Conservation (phyloP, 2,113 vertebrate species). For the Dasypus novemcinctus region DNA sequence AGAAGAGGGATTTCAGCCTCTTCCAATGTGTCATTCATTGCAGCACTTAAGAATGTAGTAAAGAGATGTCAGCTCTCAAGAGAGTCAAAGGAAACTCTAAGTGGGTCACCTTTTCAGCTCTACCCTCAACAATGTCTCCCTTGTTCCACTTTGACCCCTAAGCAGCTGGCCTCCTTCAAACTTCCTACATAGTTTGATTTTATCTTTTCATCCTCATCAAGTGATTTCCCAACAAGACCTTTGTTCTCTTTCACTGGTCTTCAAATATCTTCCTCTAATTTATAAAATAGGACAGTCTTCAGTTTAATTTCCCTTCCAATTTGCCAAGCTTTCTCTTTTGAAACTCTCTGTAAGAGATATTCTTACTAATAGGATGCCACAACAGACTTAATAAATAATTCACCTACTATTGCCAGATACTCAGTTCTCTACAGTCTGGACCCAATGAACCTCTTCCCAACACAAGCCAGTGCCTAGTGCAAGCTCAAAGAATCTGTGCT, state of each 20-base stretch:
- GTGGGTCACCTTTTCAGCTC: neutral
- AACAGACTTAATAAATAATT: neutral
- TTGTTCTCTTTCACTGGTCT: neutral
- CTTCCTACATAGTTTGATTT: neutral
- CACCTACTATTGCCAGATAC: neutral
- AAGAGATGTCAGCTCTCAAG: neutral
- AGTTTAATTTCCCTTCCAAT: neutral
- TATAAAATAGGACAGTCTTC: neutral
- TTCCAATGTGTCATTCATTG: neutral
- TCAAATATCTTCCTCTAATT: neutral
- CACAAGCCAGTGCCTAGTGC: neutral
- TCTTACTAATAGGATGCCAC: neutral
- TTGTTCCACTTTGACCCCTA: neutral
- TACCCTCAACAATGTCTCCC: neutral
- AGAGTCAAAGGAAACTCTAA: neutral
- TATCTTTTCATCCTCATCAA: neutral
- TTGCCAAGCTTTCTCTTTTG: neutral
- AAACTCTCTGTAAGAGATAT: neutral
- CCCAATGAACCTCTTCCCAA: neutral
- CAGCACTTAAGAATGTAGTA: neutral
- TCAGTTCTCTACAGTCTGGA: neutral
- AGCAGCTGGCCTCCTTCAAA: neutral
- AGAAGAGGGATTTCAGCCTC: neutral
- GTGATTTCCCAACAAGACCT: neutral
- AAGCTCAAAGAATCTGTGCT: neutral